These are phyloP conservation scores for Silurus lanzhouensis DNA, from an alignment of 2,797 vertebrate species.

Conservation along the genomic window DNA sequence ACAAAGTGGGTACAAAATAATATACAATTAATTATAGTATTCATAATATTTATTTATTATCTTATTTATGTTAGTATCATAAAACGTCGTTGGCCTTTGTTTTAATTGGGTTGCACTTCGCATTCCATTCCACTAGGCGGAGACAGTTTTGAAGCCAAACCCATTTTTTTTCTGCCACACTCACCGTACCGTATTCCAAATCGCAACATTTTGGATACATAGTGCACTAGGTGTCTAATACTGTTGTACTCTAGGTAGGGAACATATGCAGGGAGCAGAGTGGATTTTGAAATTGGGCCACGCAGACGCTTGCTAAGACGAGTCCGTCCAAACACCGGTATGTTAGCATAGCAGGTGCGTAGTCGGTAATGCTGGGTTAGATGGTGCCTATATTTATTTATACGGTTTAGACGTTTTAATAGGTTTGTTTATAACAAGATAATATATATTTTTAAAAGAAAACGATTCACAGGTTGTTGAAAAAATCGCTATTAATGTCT, in stretches of 20 bases:
- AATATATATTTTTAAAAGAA: not conserved
- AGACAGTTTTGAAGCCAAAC: not conserved
- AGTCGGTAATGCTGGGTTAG: conserved; percentile 23
- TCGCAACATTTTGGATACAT: not conserved
- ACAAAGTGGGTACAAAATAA: not conserved
- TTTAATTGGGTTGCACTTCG: not conserved
- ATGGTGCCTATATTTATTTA: not conserved
- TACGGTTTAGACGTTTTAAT: not conserved
- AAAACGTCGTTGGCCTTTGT: conserved; percentile 3
- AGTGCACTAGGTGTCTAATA: not conserved
- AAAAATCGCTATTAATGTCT: conserved; percentile 23
- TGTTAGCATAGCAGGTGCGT: conserved; percentile 48
- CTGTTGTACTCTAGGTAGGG: not conserved
- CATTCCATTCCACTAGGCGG: conserved; percentile 11
- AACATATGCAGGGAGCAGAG: not conserved
- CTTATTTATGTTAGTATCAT: not conserved
- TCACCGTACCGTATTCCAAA: not conserved
- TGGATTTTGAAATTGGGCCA: not conserved
- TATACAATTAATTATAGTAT: too few species aligned
- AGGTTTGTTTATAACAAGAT: not conserved
- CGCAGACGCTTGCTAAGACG: conserved; percentile 12
- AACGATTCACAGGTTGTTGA: not conserved
- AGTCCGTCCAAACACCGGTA: conserved; percentile 45
- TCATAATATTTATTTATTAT: not conserved
- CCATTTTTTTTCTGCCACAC: not conserved